Evolutionary conservation across 2,888 invertebrate genomes (phyloP).

Genomic region (Unio delphinus): DNA sequence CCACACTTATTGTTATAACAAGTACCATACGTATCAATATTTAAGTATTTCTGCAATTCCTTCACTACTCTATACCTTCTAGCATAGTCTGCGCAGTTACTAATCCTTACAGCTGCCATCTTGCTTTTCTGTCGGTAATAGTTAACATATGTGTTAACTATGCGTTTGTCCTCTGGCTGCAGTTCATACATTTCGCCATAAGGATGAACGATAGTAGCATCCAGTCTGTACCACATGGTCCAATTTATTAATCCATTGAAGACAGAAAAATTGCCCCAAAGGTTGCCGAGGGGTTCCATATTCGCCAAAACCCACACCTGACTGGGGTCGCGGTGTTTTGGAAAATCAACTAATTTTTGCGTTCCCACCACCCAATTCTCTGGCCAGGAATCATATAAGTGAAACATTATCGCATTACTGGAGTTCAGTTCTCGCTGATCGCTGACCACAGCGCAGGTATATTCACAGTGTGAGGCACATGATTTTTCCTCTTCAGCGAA

Average conservation of each 20-base stretch:
- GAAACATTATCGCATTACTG: conserved; percentile 19
- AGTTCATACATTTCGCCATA: neutral
- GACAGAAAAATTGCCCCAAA: conserved; percentile 12
- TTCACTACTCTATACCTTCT: too few relatives aligned
- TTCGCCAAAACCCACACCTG: conserved; percentile 16
- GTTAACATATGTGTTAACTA: neutral
- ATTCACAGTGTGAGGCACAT: too few relatives aligned
- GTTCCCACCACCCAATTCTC: too few relatives aligned
- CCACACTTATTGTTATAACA: too few relatives aligned
- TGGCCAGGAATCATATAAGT: neutral
- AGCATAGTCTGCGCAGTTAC: too few relatives aligned
- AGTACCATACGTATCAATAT: too few relatives aligned
- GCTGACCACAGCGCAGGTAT: conserved; percentile 3
- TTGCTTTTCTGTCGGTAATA: conserved; percentile 6
- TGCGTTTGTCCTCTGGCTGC: conserved; percentile 3
- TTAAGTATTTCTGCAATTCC: too few relatives aligned
- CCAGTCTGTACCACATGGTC: too few relatives aligned
- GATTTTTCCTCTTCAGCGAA: too few relatives aligned
- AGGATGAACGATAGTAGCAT: too few relatives aligned
- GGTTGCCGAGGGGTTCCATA: conserved; percentile 16
- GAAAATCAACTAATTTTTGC: too few relatives aligned
- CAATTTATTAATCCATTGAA: conserved; percentile 7
- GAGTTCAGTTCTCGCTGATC: conserved; percentile 10
- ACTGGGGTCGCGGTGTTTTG: too few relatives aligned
- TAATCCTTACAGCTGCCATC: neutral